A percentile compares a stretch with the other conserved stretches of the same genome.
These are phyloP conservation scores for Venustoraphidia nigricollis DNA, from an alignment of 2,888 invertebrate species.

Conservation along the genomic window DNA sequence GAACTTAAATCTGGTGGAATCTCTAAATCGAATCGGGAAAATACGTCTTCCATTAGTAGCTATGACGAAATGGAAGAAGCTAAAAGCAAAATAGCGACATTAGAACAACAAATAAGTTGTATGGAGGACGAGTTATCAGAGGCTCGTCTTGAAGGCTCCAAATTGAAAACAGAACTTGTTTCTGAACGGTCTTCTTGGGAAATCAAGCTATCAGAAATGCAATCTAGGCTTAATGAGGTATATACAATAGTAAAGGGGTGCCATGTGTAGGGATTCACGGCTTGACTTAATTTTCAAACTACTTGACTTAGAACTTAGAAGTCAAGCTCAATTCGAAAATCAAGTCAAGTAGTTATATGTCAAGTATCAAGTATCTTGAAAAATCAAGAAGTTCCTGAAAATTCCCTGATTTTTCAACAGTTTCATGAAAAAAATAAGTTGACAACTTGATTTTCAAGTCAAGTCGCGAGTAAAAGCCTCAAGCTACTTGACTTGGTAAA, in stretches of 20 bases:
- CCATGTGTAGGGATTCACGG: too few species aligned
- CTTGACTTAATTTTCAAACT: too few species aligned
- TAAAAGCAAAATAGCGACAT: constrained; percentile 49
- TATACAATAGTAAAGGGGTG: constrained; percentile 3
- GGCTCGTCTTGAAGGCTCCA: constrained; percentile 63
- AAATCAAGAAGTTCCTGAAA: too few species aligned
- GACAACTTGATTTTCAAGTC: too few species aligned
- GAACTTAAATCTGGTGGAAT: constrained; percentile 49
- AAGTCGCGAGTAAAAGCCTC: too few species aligned
- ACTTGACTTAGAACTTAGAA: too few species aligned
- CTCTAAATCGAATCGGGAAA: constrained; percentile 30
- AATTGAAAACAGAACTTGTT: constrained; percentile 76
- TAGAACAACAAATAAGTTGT: constrained; percentile 72
- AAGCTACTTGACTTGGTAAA: too few species aligned
- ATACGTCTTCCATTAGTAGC: constrained; percentile 49
- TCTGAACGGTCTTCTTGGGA: constrained; percentile 77
- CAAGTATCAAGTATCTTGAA: too few species aligned
- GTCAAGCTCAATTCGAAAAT: too few species aligned
- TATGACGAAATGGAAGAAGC: constrained; percentile 65
- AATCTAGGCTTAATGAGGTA: constrained; percentile 73
- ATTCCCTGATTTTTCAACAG: too few species aligned
- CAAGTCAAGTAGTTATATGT: too few species aligned
- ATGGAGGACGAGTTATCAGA: constrained; percentile 83
- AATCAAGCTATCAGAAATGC: constrained; percentile 75
- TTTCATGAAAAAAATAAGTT: too few species aligned